phyloP scores from a whole-genome alignment of 2,888 invertebrate genomes.

The Diarsia rubi region DNA sequence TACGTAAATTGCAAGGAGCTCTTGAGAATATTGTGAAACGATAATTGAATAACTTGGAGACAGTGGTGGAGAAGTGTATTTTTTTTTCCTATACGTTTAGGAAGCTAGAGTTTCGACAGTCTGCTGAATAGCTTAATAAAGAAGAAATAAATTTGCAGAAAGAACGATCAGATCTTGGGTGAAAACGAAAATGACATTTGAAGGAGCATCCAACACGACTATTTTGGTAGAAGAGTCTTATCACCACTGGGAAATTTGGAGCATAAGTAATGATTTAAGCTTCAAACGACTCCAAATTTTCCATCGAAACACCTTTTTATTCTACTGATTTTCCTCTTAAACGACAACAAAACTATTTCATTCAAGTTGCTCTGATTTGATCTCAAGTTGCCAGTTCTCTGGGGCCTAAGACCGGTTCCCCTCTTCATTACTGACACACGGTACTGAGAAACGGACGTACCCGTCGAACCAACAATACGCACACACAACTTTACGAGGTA shows the following conservation, averaged over 20 bases:
- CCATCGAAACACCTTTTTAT: not conserved
- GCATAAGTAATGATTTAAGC: too few species aligned
- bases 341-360: slow-evolving; percentile 52
- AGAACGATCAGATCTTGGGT: not conserved
- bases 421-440: slow-evolving; percentile 79
- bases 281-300: not conserved
- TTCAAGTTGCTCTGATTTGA: slow-evolving; percentile 64
- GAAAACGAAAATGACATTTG: not conserved
- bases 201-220: not conserved
- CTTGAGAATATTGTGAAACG: not conserved
- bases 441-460: slow-evolving; percentile 58
- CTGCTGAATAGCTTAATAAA: not conserved
- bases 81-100: not conserved
- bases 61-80: not conserved
- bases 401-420: slow-evolving; percentile 79
- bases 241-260: not conserved
- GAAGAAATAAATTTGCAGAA: not conserved
- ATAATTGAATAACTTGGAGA: not conserved
- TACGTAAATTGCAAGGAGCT: slow-evolving; percentile 12
- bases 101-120: not conserved
- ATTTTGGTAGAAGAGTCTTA: not conserved
- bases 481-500: slow-evolving; percentile 54
- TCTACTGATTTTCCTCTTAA: slow-evolving; percentile 27
- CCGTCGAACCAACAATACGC: slow-evolving; percentile 54
- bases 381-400: slow-evolving; percentile 63